These are phyloP conservation scores for Pseudococcus jackbeardsleyi DNA, from an alignment of 2,888 invertebrate genomes.

Conservation along the genomic window DNA sequence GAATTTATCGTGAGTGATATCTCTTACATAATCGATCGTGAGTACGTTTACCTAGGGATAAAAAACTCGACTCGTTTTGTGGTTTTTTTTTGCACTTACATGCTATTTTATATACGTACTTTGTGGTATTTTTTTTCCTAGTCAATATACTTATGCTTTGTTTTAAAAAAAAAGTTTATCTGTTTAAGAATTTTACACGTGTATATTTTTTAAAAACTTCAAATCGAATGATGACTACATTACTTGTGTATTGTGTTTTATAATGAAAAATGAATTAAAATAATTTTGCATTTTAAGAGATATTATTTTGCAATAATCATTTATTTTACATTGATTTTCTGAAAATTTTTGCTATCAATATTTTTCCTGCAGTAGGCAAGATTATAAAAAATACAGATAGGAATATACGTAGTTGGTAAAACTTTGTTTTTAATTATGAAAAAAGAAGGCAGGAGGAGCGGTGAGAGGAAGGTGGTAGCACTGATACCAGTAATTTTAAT, in stretches of 20 bases:
- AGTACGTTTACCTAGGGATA: neutral
- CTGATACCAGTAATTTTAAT: no score
- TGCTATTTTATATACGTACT: neutral
- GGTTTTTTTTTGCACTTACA: neutral
- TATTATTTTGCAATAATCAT: no score
- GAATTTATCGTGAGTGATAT: no score
- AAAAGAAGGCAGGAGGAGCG: no score
- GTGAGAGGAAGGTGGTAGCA: no score
- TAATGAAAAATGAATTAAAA: neutral
- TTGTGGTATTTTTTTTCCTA: neutral
- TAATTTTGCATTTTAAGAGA: no score
- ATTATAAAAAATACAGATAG: no score
- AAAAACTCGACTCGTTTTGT: neutral
- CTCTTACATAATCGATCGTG: neutral
- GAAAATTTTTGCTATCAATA: no score
- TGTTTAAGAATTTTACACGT: neutral
- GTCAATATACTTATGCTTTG: conserved; percentile 1
- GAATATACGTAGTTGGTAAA: no score
- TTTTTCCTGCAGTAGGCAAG: no score
- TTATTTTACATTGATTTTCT: no score
- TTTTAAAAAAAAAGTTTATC: neutral
- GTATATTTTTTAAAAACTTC: neutral
- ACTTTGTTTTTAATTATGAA: no score
- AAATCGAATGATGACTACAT: neutral
- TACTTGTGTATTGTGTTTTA: neutral